Base-by-base conservation (phyloP, 2,888 invertebrate genomes). In the Drosophila setosimentum region DNA sequence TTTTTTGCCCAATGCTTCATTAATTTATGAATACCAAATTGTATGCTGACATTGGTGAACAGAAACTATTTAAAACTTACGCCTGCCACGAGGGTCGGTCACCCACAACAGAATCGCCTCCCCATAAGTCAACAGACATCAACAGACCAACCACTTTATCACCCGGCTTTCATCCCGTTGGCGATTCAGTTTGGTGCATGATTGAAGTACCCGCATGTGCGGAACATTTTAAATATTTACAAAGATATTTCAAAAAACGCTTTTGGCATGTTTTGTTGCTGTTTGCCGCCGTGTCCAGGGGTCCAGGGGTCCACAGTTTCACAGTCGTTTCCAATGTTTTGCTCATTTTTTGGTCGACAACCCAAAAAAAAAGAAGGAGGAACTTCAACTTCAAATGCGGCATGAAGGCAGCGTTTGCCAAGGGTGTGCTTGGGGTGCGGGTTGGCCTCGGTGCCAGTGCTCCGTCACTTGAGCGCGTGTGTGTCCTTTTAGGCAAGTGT, bases 401-500 rank as follows among this genome's bases (percentile, higher is more conserved):
- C 84, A 84, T 80, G 67, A 73, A 80, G 87, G 78, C 61, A 59
- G 68, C 55, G 45, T 30, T 70, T 80, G 70, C 21, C 69, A 57
- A 35, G 45, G 57, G 33, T 54, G 16, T 21, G 30, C 1, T 29
- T 37, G 11, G 18, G 11, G 3, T 24, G 35, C 16, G 21, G 30
- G 30, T 5, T n/a, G 5, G 68, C 21, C 21, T 24, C 35, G n/a
- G 53, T 48, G 64, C 40, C 21, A 10, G 42, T 24, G 68, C 71
- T 72, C 76, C 75, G 69, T 80, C 74, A 78, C 76, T 80, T 82
- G 78, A 80, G 74, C 67, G 80, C 74, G 85, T 80, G 88, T 87
- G 79, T 90, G 90, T 90, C 90, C 85, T 86, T 86, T 86, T 86
- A 87, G 82, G 86, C 91, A 91, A 91, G 91, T 92, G 91, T 91